Conservation (phyloP, 2,888 invertebrate genomes). For the Acrobasis consociella region DNA sequence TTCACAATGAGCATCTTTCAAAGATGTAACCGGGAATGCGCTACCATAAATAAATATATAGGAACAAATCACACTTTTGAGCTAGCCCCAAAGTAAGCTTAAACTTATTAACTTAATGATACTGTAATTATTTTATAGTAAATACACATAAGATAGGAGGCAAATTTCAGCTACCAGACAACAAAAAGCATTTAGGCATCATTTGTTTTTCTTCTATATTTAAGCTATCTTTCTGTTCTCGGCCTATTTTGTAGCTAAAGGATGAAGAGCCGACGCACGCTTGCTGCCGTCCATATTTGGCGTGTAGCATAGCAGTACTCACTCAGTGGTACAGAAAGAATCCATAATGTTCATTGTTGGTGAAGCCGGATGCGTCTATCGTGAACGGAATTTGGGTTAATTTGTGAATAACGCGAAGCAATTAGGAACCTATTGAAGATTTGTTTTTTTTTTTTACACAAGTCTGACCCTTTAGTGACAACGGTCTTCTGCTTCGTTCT, state of each 20-base stretch:
- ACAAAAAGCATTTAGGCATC: not conserved
- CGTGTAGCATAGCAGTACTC: conserved; percentile 46
- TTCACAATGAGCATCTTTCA: too few species aligned
- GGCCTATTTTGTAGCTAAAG: not conserved
- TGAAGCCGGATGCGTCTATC: conserved; percentile 47
- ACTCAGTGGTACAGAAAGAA: conserved; percentile 48
- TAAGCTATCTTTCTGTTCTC: not conserved
- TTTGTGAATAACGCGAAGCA: conserved; percentile 19
- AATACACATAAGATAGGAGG: too few species aligned
- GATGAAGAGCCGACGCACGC: conserved; percentile 42
- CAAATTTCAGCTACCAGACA: not conserved
- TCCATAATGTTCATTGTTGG: conserved; percentile 36
- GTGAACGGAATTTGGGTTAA: conserved; percentile 18
- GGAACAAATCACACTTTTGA: too few species aligned
- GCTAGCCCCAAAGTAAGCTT: too few species aligned
- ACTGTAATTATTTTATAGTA: too few species aligned
- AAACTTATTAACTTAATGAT: too few species aligned
- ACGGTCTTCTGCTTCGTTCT: too few species aligned
- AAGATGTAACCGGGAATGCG: too few species aligned
- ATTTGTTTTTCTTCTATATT: not conserved
- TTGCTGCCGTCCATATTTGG: conserved; percentile 58
- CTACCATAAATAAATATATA: too few species aligned
- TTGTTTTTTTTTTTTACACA: too few species aligned
- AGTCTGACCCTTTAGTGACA: too few species aligned
- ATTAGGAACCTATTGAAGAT: not conserved